A percentile compares a stretch with the other conserved stretches of the same genome.
Evolutionary conservation across 53 echinoderm and acorn worm genomes (phyloP).

Genomic region (Temnopleurus reevesii): DNA sequence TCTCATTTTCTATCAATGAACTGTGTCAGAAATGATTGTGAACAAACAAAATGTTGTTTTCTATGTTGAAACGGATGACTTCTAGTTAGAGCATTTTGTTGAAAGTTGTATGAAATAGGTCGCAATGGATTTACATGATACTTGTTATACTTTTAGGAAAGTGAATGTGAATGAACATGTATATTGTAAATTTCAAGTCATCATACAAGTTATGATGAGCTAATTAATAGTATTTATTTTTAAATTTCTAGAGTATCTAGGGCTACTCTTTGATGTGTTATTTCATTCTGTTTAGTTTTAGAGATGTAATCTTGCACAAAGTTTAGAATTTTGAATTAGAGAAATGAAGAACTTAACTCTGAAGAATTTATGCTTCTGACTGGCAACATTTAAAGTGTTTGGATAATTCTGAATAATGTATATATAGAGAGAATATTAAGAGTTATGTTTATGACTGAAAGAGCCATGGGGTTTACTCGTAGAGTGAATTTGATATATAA

Average conservation of each 20-base stretch:
- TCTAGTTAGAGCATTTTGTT: slow-evolving; percentile 8
- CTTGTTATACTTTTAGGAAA: neutral
- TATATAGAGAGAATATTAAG: neutral
- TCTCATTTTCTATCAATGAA: slow-evolving; percentile 49
- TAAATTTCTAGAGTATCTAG: slow-evolving; percentile 1
- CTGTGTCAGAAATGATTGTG: slow-evolving; percentile 33
- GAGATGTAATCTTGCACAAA: slow-evolving; percentile 28
- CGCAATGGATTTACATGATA: neutral
- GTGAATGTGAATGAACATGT: neutral
- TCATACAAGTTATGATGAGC: neutral
- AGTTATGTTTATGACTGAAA: neutral
- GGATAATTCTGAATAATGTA: slow-evolving; percentile 9
- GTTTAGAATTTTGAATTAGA: neutral
- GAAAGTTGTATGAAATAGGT: slow-evolving; percentile 35
- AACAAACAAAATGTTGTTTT: neutral
- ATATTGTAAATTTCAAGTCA: slow-evolving; percentile 1
- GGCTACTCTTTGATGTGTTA: neutral
- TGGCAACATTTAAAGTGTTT: neutral
- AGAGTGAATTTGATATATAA: neutral
- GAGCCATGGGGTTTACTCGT: neutral
- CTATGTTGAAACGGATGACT: neutral
- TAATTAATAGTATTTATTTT: neutral
- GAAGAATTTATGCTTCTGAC: neutral
- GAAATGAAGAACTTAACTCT: too few relatives aligned
- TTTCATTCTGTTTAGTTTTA: neutral